Percentiles rank a stretch among this genome's conserved stretches.
phyloP scores from a whole-genome alignment of 2,888 invertebrate genomes.

The Cryptus viduatorius region DNA sequence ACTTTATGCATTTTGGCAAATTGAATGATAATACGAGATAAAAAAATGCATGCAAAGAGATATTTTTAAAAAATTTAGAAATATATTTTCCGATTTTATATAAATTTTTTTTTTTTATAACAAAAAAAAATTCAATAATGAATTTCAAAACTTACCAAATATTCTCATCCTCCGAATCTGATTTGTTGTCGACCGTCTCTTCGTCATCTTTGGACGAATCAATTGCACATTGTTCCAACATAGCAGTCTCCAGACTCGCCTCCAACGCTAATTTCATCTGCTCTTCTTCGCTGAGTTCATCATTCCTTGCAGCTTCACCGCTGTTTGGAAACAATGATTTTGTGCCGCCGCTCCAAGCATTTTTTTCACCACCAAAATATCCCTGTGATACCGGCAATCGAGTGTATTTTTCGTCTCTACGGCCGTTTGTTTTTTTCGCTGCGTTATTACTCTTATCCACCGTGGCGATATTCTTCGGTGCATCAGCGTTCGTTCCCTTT shows the following conservation, averaged over 20 bases:
- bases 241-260: slow-evolving; percentile 65
- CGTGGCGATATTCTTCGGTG: background rate
- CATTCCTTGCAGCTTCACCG: slow-evolving; percentile 36
- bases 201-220: background rate
- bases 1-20: no score
- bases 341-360: slow-evolving; percentile 58
- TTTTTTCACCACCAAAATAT: background rate
- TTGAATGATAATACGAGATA: no score
- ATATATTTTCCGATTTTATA: no score
- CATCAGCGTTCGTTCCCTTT: background rate
- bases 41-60: no score
- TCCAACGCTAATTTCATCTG: slow-evolving; percentile 58
- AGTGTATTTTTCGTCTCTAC: background rate
- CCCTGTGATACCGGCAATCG: background rate
- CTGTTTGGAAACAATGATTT: slow-evolving; percentile 63
- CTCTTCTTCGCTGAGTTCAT: slow-evolving; percentile 66
- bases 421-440: background rate
- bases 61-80: no score
- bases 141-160: slow-evolving; percentile 37
- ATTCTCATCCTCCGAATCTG: background rate
- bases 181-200: slow-evolving; percentile 13
- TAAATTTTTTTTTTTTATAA: no score
- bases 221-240: slow-evolving; percentile 30
- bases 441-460: background rate
- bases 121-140: no score